Base-by-base conservation (phyloP, 2,888 invertebrate species). In the Liodrosophila aerea region DNA sequence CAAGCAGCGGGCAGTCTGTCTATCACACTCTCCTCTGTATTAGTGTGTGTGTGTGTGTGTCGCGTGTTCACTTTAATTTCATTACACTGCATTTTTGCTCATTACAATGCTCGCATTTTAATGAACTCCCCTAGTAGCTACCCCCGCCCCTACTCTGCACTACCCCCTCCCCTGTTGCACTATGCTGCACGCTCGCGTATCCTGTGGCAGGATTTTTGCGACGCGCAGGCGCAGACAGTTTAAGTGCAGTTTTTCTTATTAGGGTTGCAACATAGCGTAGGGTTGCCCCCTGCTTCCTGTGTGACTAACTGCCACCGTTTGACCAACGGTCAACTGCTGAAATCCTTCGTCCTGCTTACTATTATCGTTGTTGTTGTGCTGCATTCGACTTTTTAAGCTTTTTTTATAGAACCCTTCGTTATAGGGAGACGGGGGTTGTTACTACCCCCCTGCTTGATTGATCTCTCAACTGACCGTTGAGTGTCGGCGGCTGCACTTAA, bases 401-500 rank as follows among this genome's bases (percentile, higher is more conserved):
- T 63, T 40, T 45, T 41, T n/a, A 13, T 39, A 33, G 51, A 56
- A 49, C 56, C 49, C 43, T 30, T 29, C 29, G 44, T 7, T 1
- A 18, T 4, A 3, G 29, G 29, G 13, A 16, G 11, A 9, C 30
- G 31, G 18, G 13, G 22, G 22, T 47, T 39, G 36, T 56, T 56
- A n/a, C 69, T 30, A 73, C 73, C 74, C 68, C n/a, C 22, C 50
- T 47, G 50, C 73, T 85, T 78, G 78, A 85, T 83, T 85, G 84
- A 78, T 83, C 65, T 73, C 65, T 85, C 69, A 59, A 83, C 83
- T 80, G 78, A 73, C 85, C 85, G 85, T 78, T 73, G 70, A 83
- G 76, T 69, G 76, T 59, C 37, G 46, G 67, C 59, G 73, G 37
- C 64, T 66, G 73, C 56, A 56, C 50, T 85, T 80, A 83, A 78